Conservation (phyloP, 2,797 vertebrate species). For the Galaxias olidus region DNA sequence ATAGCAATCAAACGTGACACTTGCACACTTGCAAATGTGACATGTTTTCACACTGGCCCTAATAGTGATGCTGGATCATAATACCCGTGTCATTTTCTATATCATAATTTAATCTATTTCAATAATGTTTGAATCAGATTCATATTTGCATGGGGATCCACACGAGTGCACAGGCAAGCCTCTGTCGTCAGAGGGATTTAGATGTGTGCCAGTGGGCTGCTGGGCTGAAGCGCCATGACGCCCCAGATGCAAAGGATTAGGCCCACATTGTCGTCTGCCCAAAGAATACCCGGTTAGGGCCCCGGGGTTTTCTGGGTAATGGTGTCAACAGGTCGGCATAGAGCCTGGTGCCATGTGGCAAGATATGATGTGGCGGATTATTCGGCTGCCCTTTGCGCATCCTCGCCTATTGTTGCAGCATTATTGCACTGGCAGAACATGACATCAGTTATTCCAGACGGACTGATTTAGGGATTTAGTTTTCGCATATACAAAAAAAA, state of each 20-base stretch:
- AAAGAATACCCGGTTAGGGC: constrained; percentile 13
- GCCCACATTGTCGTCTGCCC: background rate
- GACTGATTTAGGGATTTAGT: constrained; percentile 2
- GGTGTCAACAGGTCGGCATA: constrained; percentile 48
- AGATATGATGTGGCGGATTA: constrained; percentile 50
- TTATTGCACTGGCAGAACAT: constrained; percentile 41
- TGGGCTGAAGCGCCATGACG: constrained; percentile 15
- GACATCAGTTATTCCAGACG: background rate
- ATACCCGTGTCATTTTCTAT: background rate
- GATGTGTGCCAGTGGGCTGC: constrained; percentile 5
- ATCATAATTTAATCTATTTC: background rate
- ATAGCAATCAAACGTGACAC: no score
- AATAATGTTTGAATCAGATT: background rate
- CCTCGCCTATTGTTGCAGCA: constrained; percentile 33
- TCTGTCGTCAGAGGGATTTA: background rate
- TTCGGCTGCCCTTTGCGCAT: constrained; percentile 33
- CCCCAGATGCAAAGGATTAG: background rate
- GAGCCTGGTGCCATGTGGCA: constrained; percentile 47
- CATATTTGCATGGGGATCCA: background rate
- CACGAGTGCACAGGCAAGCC: background rate
- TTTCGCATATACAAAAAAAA: constrained; percentile 26
- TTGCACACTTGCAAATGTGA: no score
- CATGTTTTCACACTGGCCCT: background rate
- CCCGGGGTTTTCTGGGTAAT: constrained; percentile 26
- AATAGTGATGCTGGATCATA: background rate